A percentile compares a stretch with the other conserved stretches of the same genome.
Conservation (phyloP, 2,888 invertebrate species). For the Caenorhabditis sp. region DNA sequence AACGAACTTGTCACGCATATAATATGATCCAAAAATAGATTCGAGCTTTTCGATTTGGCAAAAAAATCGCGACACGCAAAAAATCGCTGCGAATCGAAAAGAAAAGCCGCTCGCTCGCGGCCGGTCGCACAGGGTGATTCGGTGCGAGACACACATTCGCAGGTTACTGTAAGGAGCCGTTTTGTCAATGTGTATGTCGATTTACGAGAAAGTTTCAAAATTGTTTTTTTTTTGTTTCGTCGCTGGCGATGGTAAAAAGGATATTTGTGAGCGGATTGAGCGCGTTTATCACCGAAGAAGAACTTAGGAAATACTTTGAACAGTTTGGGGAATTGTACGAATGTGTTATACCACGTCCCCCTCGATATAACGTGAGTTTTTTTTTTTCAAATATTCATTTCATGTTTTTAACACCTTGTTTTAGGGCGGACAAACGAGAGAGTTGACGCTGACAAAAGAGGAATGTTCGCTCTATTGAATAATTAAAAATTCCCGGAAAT, state of each 20-base stretch:
- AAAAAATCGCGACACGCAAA: background rate
- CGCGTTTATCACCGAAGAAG: conserved; percentile 5
- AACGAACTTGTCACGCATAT: no score
- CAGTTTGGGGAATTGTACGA: conserved; percentile 34
- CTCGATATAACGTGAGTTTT: conserved; percentile 16
- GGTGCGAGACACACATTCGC: conserved; percentile 11
- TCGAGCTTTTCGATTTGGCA: no score
- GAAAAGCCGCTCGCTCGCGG: conserved; percentile 2
- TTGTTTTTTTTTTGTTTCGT: no score
- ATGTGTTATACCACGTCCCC: conserved; percentile 21
- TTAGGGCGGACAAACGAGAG: conserved; percentile 18
- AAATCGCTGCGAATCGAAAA: conserved; percentile 2
- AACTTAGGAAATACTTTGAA: conserved; percentile 22
- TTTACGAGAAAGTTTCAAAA: no score
- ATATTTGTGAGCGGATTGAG: conserved; percentile 28
- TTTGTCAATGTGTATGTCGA: conserved; percentile 3
- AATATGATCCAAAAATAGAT: no score
- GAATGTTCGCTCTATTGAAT: no score
- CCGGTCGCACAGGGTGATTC: background rate
- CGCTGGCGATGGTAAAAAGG: conserved; percentile 22
- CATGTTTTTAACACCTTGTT: conserved; percentile 12
- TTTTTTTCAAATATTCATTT: background rate
- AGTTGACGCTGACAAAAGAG: no score
- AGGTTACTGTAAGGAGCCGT: conserved; percentile 15
- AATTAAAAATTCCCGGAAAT: no score